Percentiles rank a stretch among this genome's conserved stretches.
These are phyloP conservation scores for Ciconia nigra DNA, from an alignment of 2,797 vertebrate genomes.

Conservation along the genomic window DNA sequence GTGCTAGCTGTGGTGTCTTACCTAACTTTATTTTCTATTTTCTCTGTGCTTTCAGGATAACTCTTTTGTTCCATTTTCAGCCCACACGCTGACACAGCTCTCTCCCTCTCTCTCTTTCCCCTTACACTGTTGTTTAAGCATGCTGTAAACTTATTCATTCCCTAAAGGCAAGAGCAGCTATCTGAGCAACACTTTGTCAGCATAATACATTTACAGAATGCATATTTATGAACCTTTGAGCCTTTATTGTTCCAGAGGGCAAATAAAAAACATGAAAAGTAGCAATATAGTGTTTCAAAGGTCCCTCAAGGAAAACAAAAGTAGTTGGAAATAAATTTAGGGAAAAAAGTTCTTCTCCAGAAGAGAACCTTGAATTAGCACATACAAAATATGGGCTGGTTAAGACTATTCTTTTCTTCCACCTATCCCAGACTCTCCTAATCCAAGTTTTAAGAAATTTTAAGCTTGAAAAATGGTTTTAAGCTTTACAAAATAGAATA, in stretches of 20 bases:
- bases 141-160: conserved; percentile 79
- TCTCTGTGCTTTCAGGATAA: not conserved
- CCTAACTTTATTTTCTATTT: conserved; percentile 1
- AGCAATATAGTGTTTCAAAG: conserved; percentile 84
- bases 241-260: conserved; percentile 84
- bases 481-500: conserved; percentile 13
- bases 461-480: conserved; percentile 59
- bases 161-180: conserved; percentile 78
- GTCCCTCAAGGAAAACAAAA: conserved; percentile 82
- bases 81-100: conserved; percentile 64
- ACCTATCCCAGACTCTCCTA: not conserved
- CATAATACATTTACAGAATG: conserved; percentile 85
- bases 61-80: conserved; percentile 59
- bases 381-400: conserved; percentile 14
- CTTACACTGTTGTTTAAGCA: conserved; percentile 74
- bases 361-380: conserved; percentile 65
- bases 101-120: not conserved
- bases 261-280: conserved; percentile 86
- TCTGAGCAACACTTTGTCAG: conserved; percentile 83
- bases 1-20: not conserved
- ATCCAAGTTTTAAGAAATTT: conserved; percentile 48
- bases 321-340: conserved; percentile 81
- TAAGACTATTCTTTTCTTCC: not conserved
- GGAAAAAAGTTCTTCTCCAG: conserved; percentile 54
- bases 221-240: conserved; percentile 87